Evolutionary conservation across 37 sponge, comb jelly and placozoan genomes (phyloP), one percentile per base, ranked within the genome.

Genomic region (Halisarca cf. caerulea): DNA sequence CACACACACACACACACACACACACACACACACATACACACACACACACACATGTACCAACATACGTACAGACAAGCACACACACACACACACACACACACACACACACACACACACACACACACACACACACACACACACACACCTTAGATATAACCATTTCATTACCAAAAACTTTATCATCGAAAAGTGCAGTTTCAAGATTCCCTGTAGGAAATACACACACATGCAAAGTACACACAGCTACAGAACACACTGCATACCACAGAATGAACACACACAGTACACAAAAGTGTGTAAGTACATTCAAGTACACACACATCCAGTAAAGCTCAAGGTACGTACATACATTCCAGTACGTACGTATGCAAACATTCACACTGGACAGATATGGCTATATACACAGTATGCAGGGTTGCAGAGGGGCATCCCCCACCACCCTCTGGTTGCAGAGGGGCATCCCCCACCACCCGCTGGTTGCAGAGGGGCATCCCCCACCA

Each of bases 161-260:
- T 64, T 86, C 87, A 59, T 83, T 86, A 37, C 17, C 41, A 54
- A 95, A 95, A 23, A 85, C 62, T 39, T 86, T 89, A 25, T 70
- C 85, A n/a, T 86, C 85, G 85, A 92, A 95, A 36, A 85, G 71
- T 15, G 81, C 64, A 47, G 95, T 95, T 53, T 89, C 82, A 71
- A 95, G 80, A 45, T 92, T 75, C 27, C 72, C 95, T 95, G 61
- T 7, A 78, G n/a, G 36, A 54, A 17, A 72, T 15, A 80, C 38
- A 51, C 3, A 66, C 9, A 44, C 1, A 32, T 37, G 45, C 44
- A 72, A 6, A 47, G 51, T 47, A 47, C 51, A n/a, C n/a, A n/a
- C n/a, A n/a, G n/a, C n/a, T n/a, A n/a, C n/a, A n/a, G n/a, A n/a
- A n/a, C n/a, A n/a, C n/a, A n/a, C n/a, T n/a, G n/a, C n/a, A n/a